These are phyloP conservation scores for Conomelus anceps DNA, from an alignment of 2,888 invertebrate species.

Conservation along the genomic window DNA sequence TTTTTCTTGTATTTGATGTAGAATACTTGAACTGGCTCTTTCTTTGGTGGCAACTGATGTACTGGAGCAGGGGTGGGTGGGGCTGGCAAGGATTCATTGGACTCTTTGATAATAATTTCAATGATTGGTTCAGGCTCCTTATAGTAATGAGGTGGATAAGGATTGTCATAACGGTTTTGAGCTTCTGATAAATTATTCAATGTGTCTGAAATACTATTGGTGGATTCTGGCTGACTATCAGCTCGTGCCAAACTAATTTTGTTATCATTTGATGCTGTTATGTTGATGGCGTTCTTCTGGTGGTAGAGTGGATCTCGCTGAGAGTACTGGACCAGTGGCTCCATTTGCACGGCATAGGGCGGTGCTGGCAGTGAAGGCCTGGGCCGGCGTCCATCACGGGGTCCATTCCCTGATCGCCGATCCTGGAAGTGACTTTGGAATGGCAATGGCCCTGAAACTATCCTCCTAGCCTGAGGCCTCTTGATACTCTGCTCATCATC, in stretches of 20 bases:
- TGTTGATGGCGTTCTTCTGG: conserved; percentile 42
- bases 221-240: conserved; percentile 28
- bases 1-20: conserved; percentile 88
- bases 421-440: background rate
- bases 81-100: conserved; percentile 70
- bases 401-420: background rate
- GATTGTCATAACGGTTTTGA: conserved; percentile 38
- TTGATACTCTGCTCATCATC: background rate
- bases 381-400: conserved; percentile 14
- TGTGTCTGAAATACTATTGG: conserved; percentile 24
- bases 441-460: conserved; percentile 1
- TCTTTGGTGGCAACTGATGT: conserved; percentile 53
- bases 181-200: conserved; percentile 31
- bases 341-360: conserved; percentile 73
- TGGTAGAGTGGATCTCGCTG: conserved; percentile 72
- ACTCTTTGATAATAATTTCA: conserved; percentile 86
- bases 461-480: background rate
- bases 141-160: conserved; percentile 45
- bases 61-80: conserved; percentile 48
- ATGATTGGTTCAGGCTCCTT: conserved; percentile 84
- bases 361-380: conserved; percentile 43
- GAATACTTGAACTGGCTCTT: conserved; percentile 83
- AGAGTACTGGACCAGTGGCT: conserved; percentile 70
- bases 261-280: conserved; percentile 4
- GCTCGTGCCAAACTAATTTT: conserved; percentile 14